Evolutionary conservation across 2,888 invertebrate species (phyloP).

Genomic region (Andrena haemorrhoa): DNA sequence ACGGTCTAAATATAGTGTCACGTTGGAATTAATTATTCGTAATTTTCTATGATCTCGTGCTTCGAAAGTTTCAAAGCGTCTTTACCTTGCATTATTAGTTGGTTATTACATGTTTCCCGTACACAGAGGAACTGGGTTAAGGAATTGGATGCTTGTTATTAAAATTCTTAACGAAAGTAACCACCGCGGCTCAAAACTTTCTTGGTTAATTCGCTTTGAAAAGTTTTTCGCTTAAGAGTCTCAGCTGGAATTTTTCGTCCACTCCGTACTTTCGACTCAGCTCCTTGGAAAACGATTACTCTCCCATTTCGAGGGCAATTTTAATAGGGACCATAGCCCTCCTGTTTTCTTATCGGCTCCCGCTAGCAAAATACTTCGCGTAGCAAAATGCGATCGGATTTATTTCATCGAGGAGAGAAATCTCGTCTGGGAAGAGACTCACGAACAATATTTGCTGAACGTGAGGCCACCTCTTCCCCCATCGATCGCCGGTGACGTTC

Average conservation of each 20-base stretch:
- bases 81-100: not conserved
- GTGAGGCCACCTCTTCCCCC: slow-evolving; percentile 50
- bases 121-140: not conserved
- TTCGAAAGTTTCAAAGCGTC: not conserved
- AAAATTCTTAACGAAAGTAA: slow-evolving; percentile 34
- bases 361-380: not conserved
- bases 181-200: slow-evolving; percentile 46
- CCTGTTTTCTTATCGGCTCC: not conserved
- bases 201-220: slow-evolving; percentile 39
- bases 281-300: not conserved
- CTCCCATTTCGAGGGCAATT: not conserved
- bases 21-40: not conserved
- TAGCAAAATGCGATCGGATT: slow-evolving; percentile 40
- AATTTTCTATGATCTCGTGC: not conserved
- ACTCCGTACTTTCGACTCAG: not conserved
- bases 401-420: slow-evolving; percentile 44
- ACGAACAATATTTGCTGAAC: slow-evolving; percentile 60
- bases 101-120: not conserved
- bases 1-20: not conserved
- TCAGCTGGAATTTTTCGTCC: not conserved
- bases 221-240: slow-evolving; percentile 34
- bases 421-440: slow-evolving; percentile 34
- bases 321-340: not conserved
- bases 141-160: slow-evolving; percentile 14
- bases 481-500: slow-evolving; percentile 60